A percentile compares a stretch with the other conserved stretches of the same genome.
These are phyloP conservation scores for Heptranchias perlo DNA, from an alignment of 2,113 vertebrate genomes.

Conservation along the genomic window DNA sequence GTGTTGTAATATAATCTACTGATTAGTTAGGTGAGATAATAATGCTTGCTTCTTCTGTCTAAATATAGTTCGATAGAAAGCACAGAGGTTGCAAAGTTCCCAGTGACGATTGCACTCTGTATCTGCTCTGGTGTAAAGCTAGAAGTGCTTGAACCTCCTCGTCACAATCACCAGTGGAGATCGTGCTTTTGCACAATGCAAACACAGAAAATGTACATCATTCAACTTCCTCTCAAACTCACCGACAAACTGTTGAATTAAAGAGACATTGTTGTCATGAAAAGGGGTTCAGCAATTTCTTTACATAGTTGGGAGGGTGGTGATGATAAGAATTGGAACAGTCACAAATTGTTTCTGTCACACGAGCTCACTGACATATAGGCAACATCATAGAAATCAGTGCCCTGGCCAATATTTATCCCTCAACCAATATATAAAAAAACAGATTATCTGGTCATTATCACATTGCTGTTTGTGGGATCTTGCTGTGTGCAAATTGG, in stretches of 20 bases:
- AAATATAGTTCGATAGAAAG: neutral
- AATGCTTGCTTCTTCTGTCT: neutral
- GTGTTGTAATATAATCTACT: neutral
- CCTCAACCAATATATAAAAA: neutral
- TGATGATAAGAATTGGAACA: too few species aligned
- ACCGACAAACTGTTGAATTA: too few species aligned
- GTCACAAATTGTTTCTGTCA: too few species aligned
- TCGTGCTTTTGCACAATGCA: neutral
- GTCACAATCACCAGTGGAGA: neutral
- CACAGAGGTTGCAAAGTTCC: neutral
- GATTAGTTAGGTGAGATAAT: neutral
- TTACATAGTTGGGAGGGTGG: neutral
- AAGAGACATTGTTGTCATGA: neutral
- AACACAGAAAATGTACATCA: neutral
- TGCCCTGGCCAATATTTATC: neutral
- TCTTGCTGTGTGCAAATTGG: neutral
- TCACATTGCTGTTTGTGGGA: neutral
- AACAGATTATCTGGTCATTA: neutral
- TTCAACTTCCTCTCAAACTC: neutral
- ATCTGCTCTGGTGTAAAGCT: neutral
- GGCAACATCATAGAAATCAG: neutral
- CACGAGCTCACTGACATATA: neutral
- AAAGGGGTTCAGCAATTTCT: neutral
- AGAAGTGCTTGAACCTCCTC: neutral
- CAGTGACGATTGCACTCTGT: neutral